A percentile compares a stretch with the other conserved stretches of the same genome.
Conservation (phyloP, 2,888 invertebrate genomes). For the Heliconius aoede region DNA sequence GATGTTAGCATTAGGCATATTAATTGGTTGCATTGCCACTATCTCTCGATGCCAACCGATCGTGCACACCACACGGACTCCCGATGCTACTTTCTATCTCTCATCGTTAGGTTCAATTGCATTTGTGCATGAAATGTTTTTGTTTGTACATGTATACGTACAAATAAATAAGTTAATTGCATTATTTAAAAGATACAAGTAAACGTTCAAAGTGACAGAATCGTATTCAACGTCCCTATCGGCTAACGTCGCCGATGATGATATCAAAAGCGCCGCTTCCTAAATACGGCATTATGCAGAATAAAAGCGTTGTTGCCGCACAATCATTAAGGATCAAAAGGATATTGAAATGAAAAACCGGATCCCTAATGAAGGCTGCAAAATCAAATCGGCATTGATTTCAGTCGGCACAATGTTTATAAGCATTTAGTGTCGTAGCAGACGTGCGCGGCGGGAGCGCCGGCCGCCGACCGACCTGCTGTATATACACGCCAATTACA, state of each 20-base stretch:
- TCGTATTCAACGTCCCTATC: conserved; percentile 59
- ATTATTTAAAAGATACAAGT: conserved; percentile 60
- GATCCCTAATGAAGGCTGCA: conserved; percentile 81
- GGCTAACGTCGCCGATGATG: conserved; percentile 56
- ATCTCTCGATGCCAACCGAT: conserved; percentile 69
- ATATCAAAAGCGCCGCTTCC: conserved; percentile 78
- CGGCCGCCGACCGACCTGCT: conserved; percentile 27
- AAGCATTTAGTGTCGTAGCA: conserved; percentile 68
- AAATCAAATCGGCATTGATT: conserved; percentile 81
- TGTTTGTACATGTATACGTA: background rate
- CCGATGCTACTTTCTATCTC: conserved; percentile 56
- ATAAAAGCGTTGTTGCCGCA: conserved; percentile 76
- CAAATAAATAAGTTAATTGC: conserved; percentile 37
- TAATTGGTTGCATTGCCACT: conserved; percentile 80
- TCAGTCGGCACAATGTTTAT: conserved; percentile 73
- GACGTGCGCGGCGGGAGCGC: conserved; percentile 57
- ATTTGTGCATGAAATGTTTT: conserved; percentile 29
- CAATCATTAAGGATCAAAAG: conserved; percentile 76
- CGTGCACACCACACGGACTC: conserved; percentile 63
- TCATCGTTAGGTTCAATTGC: conserved; percentile 46
- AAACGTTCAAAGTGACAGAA: conserved; percentile 44
- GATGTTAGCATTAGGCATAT: conserved; percentile 84
- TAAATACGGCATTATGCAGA: conserved; percentile 77
- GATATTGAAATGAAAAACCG: conserved; percentile 81
- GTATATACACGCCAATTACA: conserved; percentile 55